phyloP scores from a whole-genome alignment of 1,140 invertebrate genomes.

The Sesamia nonagrioides region DNA sequence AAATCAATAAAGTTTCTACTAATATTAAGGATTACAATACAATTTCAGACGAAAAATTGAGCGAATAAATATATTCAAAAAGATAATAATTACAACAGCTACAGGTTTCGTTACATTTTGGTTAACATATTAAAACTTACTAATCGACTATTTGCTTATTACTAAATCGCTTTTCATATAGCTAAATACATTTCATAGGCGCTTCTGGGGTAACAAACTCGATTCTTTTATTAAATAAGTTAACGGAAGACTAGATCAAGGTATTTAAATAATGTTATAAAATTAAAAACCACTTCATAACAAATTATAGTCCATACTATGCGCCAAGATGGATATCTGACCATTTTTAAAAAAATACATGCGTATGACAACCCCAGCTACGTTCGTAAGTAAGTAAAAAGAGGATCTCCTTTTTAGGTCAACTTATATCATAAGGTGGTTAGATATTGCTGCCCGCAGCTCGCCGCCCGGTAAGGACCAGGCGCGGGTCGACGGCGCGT shows the following conservation, averaged over 20 bases:
- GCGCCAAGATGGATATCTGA: no score
- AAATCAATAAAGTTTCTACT: neutral
- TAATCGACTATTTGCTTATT: constrained; percentile 42
- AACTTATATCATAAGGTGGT: no score
- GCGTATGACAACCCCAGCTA: no score
- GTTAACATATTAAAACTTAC: constrained; percentile 44
- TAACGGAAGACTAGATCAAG: neutral
- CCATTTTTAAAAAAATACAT: no score
- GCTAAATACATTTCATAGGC: constrained; percentile 44
- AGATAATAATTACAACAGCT: constrained; percentile 29
- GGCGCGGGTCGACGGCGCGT: no score
- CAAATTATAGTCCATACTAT: no score
- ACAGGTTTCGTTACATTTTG: constrained; percentile 21
- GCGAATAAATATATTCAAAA: constrained; percentile 9
- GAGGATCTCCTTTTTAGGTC: no score
- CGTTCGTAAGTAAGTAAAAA: no score
- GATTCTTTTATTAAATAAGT: neutral
- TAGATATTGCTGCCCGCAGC: no score
- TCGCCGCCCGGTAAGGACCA: no score
- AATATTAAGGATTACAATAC: neutral
- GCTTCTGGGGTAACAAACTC: constrained; percentile 16
- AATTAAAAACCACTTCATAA: no score
- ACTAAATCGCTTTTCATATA: constrained; percentile 36
- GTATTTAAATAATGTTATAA: neutral
- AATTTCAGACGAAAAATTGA: neutral